Evolutionary conservation across 23 tunicate genomes (phyloP), one percentile per base, ranked within the genome.

Genomic region (Pegea sp.): DNA sequence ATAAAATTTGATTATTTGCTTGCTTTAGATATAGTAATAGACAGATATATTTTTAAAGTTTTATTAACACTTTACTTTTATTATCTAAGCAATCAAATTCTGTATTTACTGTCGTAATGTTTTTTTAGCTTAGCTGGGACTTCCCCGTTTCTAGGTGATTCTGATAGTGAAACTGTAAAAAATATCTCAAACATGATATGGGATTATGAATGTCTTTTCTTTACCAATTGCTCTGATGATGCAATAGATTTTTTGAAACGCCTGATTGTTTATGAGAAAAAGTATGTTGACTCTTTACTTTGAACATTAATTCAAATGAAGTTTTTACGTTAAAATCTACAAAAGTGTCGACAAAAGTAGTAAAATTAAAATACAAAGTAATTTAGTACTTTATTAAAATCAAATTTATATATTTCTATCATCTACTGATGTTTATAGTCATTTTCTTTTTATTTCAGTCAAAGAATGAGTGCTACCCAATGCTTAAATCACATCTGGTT

Each of bases 381-480:
- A n/a, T 38, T 38, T 38, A 8, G 13, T 8, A 16, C 16, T 38
- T 38, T 16, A 38, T 38, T 38, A 38, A 8, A 11, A 16, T 8
- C 13, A 8, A 16, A 8, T 38, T 38, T 8, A 38, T 16, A 38
- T 38, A 38, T 38, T 38, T 38, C 16, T 11, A 38, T 11, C 46
- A 21, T 16, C 23, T 5, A 6, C 54, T 6, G 54, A 24, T 21
- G 54, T 16, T 49, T 24, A 6, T 49, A 26, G 23, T 16, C 46
- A 16, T 49, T 49, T 49, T 49, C 54, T 59, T 8, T 61, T 22
- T 33, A 6, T 43, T 43, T 8, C 46, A 80, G 93, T 48, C 80
- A 80, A 28, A 74, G 93, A 30, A 71, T 80, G 80, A 80, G 93
- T 42, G 93, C 93, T 0, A 64, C 93, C 3, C 93, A 80, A 33